A percentile compares a stretch with the other conserved stretches of the same genome.
phyloP scores from a whole-genome alignment of 30 jellyfish, hydroid and myxozoan species.

The Hydra vulgaris region DNA sequence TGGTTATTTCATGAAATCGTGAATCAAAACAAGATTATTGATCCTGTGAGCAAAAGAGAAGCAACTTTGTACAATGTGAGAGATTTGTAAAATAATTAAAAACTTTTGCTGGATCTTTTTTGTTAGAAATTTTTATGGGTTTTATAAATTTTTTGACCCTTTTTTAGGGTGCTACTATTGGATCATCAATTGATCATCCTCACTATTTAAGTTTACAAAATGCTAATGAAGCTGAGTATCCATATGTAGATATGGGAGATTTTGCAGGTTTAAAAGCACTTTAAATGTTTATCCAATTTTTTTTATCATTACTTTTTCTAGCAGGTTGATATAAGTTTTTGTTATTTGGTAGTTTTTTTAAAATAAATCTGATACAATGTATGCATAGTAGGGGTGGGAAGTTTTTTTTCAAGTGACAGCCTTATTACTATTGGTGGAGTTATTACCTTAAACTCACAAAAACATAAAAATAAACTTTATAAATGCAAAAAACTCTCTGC shows the following conservation, averaged over 20 bases:
- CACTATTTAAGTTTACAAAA: background rate
- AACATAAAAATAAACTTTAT: too few relatives aligned
- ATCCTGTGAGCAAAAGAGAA: slow-evolving; percentile 32
- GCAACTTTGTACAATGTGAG: slow-evolving; percentile 53
- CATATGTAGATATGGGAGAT: slow-evolving; percentile 39
- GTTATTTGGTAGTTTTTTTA: too few relatives aligned
- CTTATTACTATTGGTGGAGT: too few relatives aligned
- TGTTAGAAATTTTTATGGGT: too few relatives aligned
- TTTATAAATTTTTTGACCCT: too few relatives aligned
- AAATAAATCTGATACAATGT: too few relatives aligned
- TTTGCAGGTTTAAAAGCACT: slow-evolving; percentile 37
- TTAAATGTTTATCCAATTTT: background rate
- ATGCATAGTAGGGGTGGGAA: too few relatives aligned
- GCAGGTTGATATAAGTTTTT: too few relatives aligned
- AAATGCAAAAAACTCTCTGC: too few relatives aligned
- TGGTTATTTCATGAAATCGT: slow-evolving; percentile 16
- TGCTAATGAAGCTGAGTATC: slow-evolving; percentile 1
- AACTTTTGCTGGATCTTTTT: background rate
- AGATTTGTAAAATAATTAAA: background rate
- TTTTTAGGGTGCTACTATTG: slow-evolving; percentile 47
- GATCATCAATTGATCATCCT: slow-evolving; percentile 35
- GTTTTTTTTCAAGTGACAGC: too few relatives aligned
- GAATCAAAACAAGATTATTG: slow-evolving; percentile 6
- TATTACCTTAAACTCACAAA: too few relatives aligned
- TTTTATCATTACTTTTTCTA: too few relatives aligned